Evolutionary conservation across 2,888 invertebrate genomes (phyloP).

Genomic region (Altica lythri): DNA sequence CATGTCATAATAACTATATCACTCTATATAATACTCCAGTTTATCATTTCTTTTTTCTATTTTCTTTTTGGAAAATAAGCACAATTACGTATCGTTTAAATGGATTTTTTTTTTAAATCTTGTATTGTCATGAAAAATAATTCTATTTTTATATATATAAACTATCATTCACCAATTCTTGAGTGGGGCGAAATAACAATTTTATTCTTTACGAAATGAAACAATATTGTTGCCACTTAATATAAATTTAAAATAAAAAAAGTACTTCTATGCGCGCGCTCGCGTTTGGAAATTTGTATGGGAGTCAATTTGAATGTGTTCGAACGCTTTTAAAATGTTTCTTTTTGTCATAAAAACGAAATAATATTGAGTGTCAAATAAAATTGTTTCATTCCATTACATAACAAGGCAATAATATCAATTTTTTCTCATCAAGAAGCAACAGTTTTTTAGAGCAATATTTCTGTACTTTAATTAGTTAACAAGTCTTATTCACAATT

Average conservation of each 20-base stretch:
- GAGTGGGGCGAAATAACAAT: constrained; percentile 37
- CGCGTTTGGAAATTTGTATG: too few relatives aligned
- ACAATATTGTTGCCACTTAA: constrained; percentile 7
- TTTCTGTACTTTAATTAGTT: constrained; percentile 36
- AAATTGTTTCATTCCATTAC: constrained; percentile 3
- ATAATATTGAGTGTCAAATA: neutral
- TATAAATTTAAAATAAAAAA: constrained; percentile 12
- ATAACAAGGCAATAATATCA: constrained; percentile 36
- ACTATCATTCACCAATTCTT: constrained; percentile 35
- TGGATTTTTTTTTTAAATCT: constrained; percentile 41
- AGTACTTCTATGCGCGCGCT: too few relatives aligned
- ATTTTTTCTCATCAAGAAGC: constrained; percentile 35
- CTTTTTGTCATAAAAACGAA: neutral
- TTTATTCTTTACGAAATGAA: constrained; percentile 24
- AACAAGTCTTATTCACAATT: constrained; percentile 35
- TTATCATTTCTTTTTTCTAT: constrained; percentile 32
- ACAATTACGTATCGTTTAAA: constrained; percentile 38
- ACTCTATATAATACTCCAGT: constrained; percentile 50
- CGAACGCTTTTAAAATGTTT: too few relatives aligned
- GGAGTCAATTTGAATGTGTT: too few relatives aligned
- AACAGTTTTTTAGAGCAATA: constrained; percentile 38
- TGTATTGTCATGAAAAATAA: constrained; percentile 53
- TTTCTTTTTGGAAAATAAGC: too few relatives aligned
- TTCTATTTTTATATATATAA: constrained; percentile 35
- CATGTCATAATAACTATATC: constrained; percentile 44